Evolutionary conservation across 2,888 invertebrate genomes (phyloP).

Genomic region (Lypha dubia): DNA sequence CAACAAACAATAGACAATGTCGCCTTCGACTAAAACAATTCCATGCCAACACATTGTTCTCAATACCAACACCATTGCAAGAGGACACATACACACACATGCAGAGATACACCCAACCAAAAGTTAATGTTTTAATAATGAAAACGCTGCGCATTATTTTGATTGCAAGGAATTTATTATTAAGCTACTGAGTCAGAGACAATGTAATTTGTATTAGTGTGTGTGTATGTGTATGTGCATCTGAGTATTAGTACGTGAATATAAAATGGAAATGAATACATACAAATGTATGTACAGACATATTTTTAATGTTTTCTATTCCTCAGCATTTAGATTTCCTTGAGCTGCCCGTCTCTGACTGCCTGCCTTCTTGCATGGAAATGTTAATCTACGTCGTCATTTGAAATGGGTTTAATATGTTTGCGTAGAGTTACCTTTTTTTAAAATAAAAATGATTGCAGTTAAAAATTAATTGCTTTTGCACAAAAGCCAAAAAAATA

Average conservation of each 20-base stretch:
- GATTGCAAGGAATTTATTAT: neutral
- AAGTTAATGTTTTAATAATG: conserved; percentile 47
- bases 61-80: neutral
- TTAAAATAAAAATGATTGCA: conserved; percentile 61
- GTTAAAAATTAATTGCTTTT: conserved; percentile 73
- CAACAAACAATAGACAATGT: conserved; percentile 21
- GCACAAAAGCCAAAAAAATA: conserved; percentile 43
- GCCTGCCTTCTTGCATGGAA: conserved; percentile 31
- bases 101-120: neutral
- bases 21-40: conserved; percentile 15
- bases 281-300: too few species aligned
- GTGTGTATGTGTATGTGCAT: neutral
- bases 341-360: neutral
- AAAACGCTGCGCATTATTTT: conserved; percentile 46
- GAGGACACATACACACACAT: neutral
- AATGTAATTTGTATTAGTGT: conserved; percentile 17
- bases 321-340: conserved; percentile 10
- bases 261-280: conserved; percentile 40
- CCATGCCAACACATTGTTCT: conserved; percentile 9
- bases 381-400: conserved; percentile 57
- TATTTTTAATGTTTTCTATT: conserved; percentile 14
- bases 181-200: conserved; percentile 41
- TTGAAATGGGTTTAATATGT: conserved; percentile 48
- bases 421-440: conserved; percentile 33
- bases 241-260: conserved; percentile 13